These are phyloP conservation scores for Chrysotoxum bicinctum DNA, from an alignment of 2,888 invertebrate species.

Conservation along the genomic window DNA sequence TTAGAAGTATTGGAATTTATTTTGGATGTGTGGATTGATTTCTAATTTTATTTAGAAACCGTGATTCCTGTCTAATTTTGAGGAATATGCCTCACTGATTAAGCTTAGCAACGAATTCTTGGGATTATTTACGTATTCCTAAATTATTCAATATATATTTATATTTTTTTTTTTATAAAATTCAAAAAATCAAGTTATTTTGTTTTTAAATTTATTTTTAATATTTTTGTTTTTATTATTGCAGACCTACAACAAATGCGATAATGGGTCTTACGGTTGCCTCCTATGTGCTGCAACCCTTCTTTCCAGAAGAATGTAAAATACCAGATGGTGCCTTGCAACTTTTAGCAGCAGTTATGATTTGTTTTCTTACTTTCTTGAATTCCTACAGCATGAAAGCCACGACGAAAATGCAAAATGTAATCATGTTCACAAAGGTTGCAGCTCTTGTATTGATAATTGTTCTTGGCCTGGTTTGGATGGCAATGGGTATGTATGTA, in stretches of 20 bases:
- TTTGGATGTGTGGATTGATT: too few species aligned
- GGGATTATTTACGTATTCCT: too few species aligned
- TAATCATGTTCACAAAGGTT: slow-evolving; percentile 96
- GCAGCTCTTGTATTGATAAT: slow-evolving; percentile 92
- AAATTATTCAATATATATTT: too few species aligned
- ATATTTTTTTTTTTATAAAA: too few species aligned
- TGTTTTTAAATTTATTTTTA: too few species aligned
- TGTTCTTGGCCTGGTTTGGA: slow-evolving; percentile 89
- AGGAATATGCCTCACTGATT: too few species aligned
- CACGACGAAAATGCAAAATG: slow-evolving; percentile 93
- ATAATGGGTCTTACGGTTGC: slow-evolving; percentile 97
- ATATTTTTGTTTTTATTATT: slow-evolving; percentile 74
- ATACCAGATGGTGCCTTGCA: slow-evolving; percentile 88
- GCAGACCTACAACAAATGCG: slow-evolving; percentile 97
- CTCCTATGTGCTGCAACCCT: slow-evolving; percentile 93
- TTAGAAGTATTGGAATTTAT: too few species aligned
- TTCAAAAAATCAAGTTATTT: too few species aligned
- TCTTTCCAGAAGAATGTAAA: slow-evolving; percentile 88
- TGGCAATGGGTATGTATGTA: slow-evolving; percentile 85
- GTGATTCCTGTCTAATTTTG: too few species aligned
- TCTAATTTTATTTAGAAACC: too few species aligned
- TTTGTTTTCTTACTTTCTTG: slow-evolving; percentile 93
- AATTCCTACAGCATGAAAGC: slow-evolving; percentile 94
- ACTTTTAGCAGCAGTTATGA: slow-evolving; percentile 90
- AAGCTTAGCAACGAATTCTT: too few species aligned